Evolutionary conservation across 2,888 invertebrate genomes (phyloP), one percentile per base, ranked within the genome.

Genomic region (Notodonta ziczac): DNA sequence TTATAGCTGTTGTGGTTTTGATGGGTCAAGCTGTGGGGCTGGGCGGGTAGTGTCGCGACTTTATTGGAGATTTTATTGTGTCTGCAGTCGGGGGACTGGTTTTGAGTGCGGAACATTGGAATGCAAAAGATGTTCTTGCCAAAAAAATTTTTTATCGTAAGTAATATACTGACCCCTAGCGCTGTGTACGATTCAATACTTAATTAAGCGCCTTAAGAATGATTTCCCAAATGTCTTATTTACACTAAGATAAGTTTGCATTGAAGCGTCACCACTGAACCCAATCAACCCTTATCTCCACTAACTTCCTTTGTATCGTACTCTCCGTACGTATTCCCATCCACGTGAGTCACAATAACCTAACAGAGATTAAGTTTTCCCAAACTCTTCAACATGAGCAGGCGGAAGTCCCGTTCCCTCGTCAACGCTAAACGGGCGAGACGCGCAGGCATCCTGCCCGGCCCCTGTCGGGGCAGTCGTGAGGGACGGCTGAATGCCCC

Each of bases 1-100:
- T 65, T 68, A 66, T 65, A 14, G 55, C 24, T 14, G 35, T 46
- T 58, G 5, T 54, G 46, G 59, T 14, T 16, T 16, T 4, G 44
- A 54, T 39, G 16, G 44, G 57, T 51, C 42, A n/a, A 32, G 5
- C 54, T 44, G n/a, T 24, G 46, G 39, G 55, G 52, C 52, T 55
- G 55, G 32, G 13, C 16, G 1, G 13, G 46, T 32, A 32, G 52
- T 7, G 52, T 32, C 52, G 52, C 16, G 50, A 16, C 52, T 5
- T 51, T 51, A 51, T 24, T 14, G 48, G 51, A 51, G 51, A 10
- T 51, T 52, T 52, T 52, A 52, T 52, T 32, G 16, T 13, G 52
- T 52, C 16, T 52, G 52, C 32, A 24, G 52, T 12, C 5, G 32
- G 12, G 50, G 4, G 50, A 16, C 5, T 16, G 16, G 10, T 9